Evolutionary conservation across 2,797 vertebrate genomes (phyloP), one percentile per base, ranked within the genome.

Genomic region (Fistularia tabacaria): DNA sequence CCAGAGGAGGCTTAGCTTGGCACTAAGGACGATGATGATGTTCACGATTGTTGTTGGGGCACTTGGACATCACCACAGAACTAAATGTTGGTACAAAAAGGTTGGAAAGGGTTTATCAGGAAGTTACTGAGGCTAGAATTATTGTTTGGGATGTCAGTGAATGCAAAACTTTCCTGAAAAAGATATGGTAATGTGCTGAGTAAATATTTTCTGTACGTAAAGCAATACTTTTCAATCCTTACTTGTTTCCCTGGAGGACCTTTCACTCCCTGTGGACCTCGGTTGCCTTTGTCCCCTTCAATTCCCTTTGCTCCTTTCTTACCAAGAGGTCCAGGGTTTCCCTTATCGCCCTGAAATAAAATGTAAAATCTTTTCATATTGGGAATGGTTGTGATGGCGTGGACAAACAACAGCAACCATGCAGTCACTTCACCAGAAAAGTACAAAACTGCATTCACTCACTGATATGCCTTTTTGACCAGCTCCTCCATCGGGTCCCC

Each of bases 231-330:
- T 52, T 7, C 38, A 25, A 25, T 54, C 11, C 60, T 3, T 14
- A 92, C 91, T 63, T 80, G 65, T 73, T 76, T 88, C 41, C 91
- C 91, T 6, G 49, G 68, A 9, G 64, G 54, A 3, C 89, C 90
- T n/a, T 76, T 83, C 36, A 38, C 8, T 66, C 89, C 88, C 14
- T 43, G 52, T 39, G 51, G 14, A 14, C 90, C 90, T 60, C 1
- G 73, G 59, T 59, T 72, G 9, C 90, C 91, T 65, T 49, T 49
- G 14, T 82, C 64, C 5, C 90, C 90, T 48, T 76, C 66, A 38
- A 41, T 10, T 55, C 88, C 90, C 36, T 89, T 89, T 59, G 39
- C 10, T n/a, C 88, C 81, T 67, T 40, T 81, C 14, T 64, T 57
- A 58, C 89, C 90, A 53, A 46, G 14, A 49, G 49, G 39, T 9